Base-by-base conservation (phyloP, 1,140 invertebrate species). In the Drosophila subobscura region DNA sequence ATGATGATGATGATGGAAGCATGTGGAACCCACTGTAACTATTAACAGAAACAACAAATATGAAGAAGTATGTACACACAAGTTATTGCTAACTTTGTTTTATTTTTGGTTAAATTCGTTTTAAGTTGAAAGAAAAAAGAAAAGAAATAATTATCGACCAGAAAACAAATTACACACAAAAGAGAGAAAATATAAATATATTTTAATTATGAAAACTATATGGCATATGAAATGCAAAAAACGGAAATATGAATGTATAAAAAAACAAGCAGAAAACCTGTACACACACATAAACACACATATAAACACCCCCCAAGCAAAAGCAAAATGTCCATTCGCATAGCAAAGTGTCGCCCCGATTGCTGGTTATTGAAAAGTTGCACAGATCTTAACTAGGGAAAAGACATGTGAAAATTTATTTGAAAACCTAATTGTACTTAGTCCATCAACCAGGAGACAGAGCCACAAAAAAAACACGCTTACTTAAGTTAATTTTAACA, bases 61-160 rank as follows among this genome's bases (percentile, higher is more conserved):
- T 58, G 56, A 85, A 84, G 58, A 79, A 80, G 58, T 57, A 71
- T 75, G 75, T 86, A 88, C 83, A 88, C 83, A 81, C 83, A 86
- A 86, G 74, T 81, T 78, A 83, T 60, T 60, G 74, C 37, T 66
- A 70, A 60, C 55, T 57, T 45, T 68, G 63, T 72, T 53, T 72
- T 74, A 72, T 73, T 80, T 85, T 85, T 80, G 80, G 77, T 85
- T 86, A 85, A 80, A 80, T 80, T 86, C 72, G 63, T 85, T 86
- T 80, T 85, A 85, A 84, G 80, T 84, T 84, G 76, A 76, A 74
- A 72, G 73, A 49, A 14, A 54, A 14, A 40, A 29, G 42, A 63
- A 27, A 27, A 27, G 25, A 10, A 37, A 37, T 37, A 37, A 8
- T 37, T 68, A 73, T 56, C 20, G 52, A 66, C 29, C 33, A 37